phyloP scores from a whole-genome alignment of 2,888 invertebrate genomes.

The Drosophila formosana region DNA sequence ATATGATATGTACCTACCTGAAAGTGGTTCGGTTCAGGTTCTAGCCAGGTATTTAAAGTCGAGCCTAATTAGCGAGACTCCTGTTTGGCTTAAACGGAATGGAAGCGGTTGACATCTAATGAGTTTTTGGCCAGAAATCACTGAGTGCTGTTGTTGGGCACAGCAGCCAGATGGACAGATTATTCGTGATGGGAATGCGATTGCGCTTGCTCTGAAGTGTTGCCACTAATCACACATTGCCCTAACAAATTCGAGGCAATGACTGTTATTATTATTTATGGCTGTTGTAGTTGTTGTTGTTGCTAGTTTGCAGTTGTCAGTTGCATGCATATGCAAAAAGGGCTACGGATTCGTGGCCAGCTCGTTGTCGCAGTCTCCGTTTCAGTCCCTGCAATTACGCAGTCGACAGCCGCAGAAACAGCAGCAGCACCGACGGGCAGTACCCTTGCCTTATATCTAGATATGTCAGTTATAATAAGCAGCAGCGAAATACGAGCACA shows the following conservation, averaged over 20 bases:
- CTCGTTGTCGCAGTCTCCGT: neutral
- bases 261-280: conserved; percentile 52
- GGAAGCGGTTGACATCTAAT: conserved; percentile 20
- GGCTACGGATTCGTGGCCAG: conserved; percentile 2
- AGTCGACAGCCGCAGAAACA: conserved; percentile 23
- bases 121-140: conserved; percentile 36
- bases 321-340: conserved; percentile 53
- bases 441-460: conserved; percentile 53
- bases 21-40: conserved; percentile 37
- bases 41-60: conserved; percentile 18
- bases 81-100: conserved; percentile 16
- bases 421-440: conserved; percentile 22
- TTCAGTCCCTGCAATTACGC: conserved; percentile 60
- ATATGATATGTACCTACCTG: conserved; percentile 41
- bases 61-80: conserved; percentile 30
- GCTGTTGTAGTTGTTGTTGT: conserved; percentile 17
- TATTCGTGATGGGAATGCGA: neutral
- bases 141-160: conserved; percentile 8
- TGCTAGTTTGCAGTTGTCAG: conserved; percentile 20
- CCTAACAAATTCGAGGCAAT: conserved; percentile 51
- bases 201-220: conserved; percentile 44
- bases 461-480: conserved; percentile 77
- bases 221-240: conserved; percentile 66
- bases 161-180: neutral
- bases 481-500: conserved; percentile 69